Evolutionary conservation across 2,797 vertebrate genomes (phyloP), one percentile per base, ranked within the genome.

Genomic region (Pipistrellus pygmaeus): DNA sequence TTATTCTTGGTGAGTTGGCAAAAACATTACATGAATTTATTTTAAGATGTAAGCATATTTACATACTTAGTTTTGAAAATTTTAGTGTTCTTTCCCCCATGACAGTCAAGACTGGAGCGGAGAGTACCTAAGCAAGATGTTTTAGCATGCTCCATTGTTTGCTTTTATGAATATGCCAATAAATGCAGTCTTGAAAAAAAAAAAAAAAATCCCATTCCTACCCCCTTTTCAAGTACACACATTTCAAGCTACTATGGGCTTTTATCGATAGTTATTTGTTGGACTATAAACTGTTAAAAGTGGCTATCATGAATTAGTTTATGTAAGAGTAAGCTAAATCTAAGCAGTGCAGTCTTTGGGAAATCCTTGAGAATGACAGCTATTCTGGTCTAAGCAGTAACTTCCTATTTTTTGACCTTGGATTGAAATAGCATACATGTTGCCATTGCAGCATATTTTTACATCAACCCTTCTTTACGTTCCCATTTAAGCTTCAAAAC

Each of bases 31-130:
- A 21, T 88, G 32, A 90, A 35, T 60, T 75, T n/a, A n/a, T n/a
- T 76, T 21, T 20, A 89, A 95, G 62, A 66, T 64, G 30, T 88
- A 75, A 90, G 38, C 64, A n/a, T 91, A 95, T 96, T 93, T 93
- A 95, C 91, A 96, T 32, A 92, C 51, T 78, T 87, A 30, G n/a
- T 78, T 89, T 87, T n/a, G 69, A 75, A 89, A 94, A 71, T 48
- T 73, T 51, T 90, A 88, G 48, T 93, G 15, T 72, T 94, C 27
- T 78, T 89, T 85, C 41, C 35, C 77, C 62, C 18, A 5, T 55
- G 32, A 76, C 73, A 77, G 46, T 91, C 84, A 93, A 89, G 44
- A 81, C 23, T 46, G 62, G 27, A 62, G 27, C 3, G 48, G 88
- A 64, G 81, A 53, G 82, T 85, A 62, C 44, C 18, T 35, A 68